These are phyloP conservation scores for Pemphigus obesinymphae DNA, from an alignment of 1,140 invertebrate genomes.

Conservation along the genomic window DNA sequence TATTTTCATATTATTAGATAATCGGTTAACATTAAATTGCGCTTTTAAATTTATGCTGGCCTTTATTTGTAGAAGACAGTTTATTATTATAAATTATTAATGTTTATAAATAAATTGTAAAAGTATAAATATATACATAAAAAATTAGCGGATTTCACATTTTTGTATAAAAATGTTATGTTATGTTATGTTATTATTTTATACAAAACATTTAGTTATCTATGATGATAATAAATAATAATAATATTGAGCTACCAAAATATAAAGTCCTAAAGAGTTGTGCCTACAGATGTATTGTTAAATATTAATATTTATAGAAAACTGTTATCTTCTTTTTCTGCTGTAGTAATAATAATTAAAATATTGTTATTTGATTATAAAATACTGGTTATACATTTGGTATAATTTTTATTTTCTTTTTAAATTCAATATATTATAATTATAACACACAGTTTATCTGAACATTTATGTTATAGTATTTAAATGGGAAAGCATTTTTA, in stretches of 20 bases:
- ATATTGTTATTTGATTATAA: not conserved
- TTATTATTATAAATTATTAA: slow-evolving; percentile 13
- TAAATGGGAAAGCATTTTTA: not conserved
- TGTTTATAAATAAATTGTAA: slow-evolving; percentile 10
- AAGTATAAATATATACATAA: slow-evolving; percentile 28
- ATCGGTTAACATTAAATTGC: slow-evolving; percentile 29
- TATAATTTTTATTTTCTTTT: not conserved
- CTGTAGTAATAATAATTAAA: not conserved
- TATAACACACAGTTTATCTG: not conserved
- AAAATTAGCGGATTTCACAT: slow-evolving; percentile 10
- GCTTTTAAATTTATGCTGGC: slow-evolving; percentile 37
- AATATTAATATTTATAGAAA: slow-evolving; percentile 16
- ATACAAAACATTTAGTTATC: slow-evolving; percentile 21
- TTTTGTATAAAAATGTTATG: not conserved
- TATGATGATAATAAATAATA: not conserved
- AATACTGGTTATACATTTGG: not conserved
- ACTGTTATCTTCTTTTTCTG: not conserved
- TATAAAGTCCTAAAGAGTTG: not conserved
- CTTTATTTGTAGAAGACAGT: slow-evolving; percentile 37
- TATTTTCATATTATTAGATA: not conserved
- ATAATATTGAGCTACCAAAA: slow-evolving; percentile 1
- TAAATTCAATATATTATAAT: not conserved
- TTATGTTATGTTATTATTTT: slow-evolving; percentile 7
- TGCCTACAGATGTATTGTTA: slow-evolving; percentile 19
- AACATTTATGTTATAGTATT: not conserved